A percentile compares a stretch with the other conserved stretches of the same genome.
phyloP scores from a whole-genome alignment of 2,113 vertebrate genomes.

The Paramormyrops kingsleyae region DNA sequence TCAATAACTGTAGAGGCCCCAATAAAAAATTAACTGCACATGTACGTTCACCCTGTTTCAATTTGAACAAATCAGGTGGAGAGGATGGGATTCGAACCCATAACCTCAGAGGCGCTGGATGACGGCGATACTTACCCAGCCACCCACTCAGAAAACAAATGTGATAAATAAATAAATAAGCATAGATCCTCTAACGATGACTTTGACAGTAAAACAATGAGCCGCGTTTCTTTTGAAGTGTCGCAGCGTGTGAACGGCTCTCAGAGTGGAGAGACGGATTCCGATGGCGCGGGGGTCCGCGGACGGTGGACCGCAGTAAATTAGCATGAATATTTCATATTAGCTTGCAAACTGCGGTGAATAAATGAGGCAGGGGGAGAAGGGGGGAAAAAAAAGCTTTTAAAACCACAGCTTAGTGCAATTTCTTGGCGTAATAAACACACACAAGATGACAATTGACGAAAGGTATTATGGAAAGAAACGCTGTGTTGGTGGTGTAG shows the following conservation, averaged over 20 bases:
- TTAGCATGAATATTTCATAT: constrained; percentile 34
- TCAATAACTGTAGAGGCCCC: neutral
- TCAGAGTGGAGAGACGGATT: neutral
- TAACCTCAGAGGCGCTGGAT: neutral
- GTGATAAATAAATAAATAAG: neutral
- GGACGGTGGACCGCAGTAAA: constrained; percentile 12
- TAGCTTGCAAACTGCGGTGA: constrained; percentile 24
- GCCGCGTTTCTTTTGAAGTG: constrained; percentile 30
- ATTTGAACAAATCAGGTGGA: neutral
- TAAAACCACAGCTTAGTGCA: constrained; percentile 12
- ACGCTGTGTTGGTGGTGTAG: neutral
- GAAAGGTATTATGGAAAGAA: neutral
- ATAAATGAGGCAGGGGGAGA: constrained; percentile 20
- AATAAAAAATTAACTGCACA: neutral
- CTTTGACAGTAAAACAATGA: constrained; percentile 10
- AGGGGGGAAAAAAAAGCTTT: neutral
- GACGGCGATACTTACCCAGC: constrained; percentile 17
- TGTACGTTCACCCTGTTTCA: neutral
- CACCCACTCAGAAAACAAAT: constrained; percentile 6
- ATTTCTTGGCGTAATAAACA: neutral
- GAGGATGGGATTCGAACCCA: neutral
- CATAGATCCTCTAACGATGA: neutral
- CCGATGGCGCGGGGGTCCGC: neutral
- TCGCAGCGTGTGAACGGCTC: neutral
- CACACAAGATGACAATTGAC: neutral